Percentiles rank a stretch among this genome's conserved stretches.
Evolutionary conservation across 1,140 invertebrate genomes (phyloP).

Genomic region (Heliconius hermathena): DNA sequence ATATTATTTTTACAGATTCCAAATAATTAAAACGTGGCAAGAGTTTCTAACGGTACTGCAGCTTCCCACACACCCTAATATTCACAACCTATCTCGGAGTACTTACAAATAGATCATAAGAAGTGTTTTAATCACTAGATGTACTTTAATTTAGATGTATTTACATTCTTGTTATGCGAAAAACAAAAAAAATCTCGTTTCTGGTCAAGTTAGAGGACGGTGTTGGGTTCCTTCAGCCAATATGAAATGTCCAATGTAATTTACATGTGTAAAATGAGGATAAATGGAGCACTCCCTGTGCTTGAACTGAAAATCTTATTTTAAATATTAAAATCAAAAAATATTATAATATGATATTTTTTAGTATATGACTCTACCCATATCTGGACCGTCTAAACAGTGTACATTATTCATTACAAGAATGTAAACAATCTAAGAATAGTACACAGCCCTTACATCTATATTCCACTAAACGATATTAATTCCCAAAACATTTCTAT

Average conservation of each 20-base stretch:
- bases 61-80: constrained; percentile 38
- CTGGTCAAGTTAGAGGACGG: background rate
- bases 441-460: constrained; percentile 23
- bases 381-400: too few species aligned
- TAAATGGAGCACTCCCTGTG: too few species aligned
- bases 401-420: background rate
- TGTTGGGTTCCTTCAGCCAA: background rate
- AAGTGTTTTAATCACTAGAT: constrained; percentile 42
- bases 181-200: background rate
- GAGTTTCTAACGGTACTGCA: constrained; percentile 27
- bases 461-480: constrained; percentile 20
- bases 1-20: background rate
- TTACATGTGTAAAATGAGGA: too few species aligned
- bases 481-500: constrained; percentile 21
- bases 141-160: background rate
- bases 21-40: background rate
- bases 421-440: constrained; percentile 17
- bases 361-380: too few species aligned
- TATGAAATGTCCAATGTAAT: too few species aligned
- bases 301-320: too few species aligned
- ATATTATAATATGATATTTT: too few species aligned
- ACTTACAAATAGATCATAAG: constrained; percentile 49
- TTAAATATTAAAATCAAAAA: too few species aligned
- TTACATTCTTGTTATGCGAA: background rate
- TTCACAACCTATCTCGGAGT: constrained; percentile 47